Base-by-base conservation (phyloP, 2,888 invertebrate species). In the Ernsta delagoae region DNA sequence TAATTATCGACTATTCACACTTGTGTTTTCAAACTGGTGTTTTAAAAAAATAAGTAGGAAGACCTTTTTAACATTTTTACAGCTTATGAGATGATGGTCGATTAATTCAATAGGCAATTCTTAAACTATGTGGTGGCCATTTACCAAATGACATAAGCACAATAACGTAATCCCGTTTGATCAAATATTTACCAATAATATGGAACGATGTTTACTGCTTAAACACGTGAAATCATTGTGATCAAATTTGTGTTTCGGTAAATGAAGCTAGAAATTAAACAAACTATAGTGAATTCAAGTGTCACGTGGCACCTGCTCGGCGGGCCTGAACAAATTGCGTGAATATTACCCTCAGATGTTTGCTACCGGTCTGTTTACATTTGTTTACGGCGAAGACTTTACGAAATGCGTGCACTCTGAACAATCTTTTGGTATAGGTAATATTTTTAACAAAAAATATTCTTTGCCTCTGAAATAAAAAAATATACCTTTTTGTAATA, bases 281-380 rank as follows among this genome's bases (percentile, higher is more conserved):
- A 16, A 16, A 16, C 16, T 82, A 80, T 78, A 81, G 80, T 80
- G 75, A 78, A 79, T 77, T 77, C 71, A 73, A 76, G 70, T 74
- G 69, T 70, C 84, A 84, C 83, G 84, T 83, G 83, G 75, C 75
- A 73, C 76, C 76, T 79, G 75, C 78, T 79, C 73, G 73, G 74
- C 71, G 72, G 75, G 77, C 77, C 75, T 73, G 75, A 75, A 83
- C 79, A 79, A 80, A 84, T 80, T 79, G 81, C 74, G 71, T 73
- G 78, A 78, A 83, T 79, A 81, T 81, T 76, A 78, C 70, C 72
- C 73, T 74, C 74, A 77, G 76, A 74, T 82, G 80, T 83, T 82
- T 80, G 79, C 78, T 72, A 69, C 72, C 68, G 74, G 76, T 75
- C 70, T 77, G 75, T 79, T 75, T 48, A 48, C 12, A 48, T 48